Evolutionary conservation across 2,888 invertebrate species (phyloP).

Genomic region (Acrocyrtus sp.): DNA sequence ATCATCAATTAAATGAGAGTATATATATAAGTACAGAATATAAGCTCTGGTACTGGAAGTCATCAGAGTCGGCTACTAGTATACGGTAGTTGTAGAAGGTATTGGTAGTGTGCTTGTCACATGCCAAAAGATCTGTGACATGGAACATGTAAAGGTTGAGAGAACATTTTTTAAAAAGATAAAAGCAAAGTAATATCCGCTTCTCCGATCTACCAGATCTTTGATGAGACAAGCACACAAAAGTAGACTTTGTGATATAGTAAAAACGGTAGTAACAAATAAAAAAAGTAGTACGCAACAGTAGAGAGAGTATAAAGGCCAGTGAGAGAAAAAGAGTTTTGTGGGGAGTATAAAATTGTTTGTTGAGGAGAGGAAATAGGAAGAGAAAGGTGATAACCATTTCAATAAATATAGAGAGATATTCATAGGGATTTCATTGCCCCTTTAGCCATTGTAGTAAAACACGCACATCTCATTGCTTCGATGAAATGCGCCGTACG

Average conservation of each 20-base stretch:
- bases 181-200: no score
- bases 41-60: conserved; percentile 52
- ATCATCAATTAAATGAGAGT: conserved; percentile 24
- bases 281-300: conserved; percentile 50
- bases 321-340: conserved; percentile 50
- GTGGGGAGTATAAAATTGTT: conserved; percentile 64
- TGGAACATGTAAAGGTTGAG: not conserved
- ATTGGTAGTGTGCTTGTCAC: conserved; percentile 19
- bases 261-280: conserved; percentile 48
- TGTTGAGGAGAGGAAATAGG: conserved; percentile 67
- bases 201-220: no score
- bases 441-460: conserved; percentile 53
- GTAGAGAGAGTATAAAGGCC: conserved; percentile 49
- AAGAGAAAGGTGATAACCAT: conserved; percentile 41
- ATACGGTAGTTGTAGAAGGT: conserved; percentile 52
- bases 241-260: conserved; percentile 34
- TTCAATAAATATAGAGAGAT: conserved; percentile 50
- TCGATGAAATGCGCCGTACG: conserved; percentile 46
- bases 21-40: no score
- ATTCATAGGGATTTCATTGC: conserved; percentile 55
- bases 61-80: conserved; percentile 55
- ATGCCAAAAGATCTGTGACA: conserved; percentile 7
- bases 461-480: conserved; percentile 47
- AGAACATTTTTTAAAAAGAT: not conserved
- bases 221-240: conserved; percentile 24